These are phyloP conservation scores for Anser cygnoides DNA, from an alignment of 2,113 vertebrate genomes.

Conservation along the genomic window DNA sequence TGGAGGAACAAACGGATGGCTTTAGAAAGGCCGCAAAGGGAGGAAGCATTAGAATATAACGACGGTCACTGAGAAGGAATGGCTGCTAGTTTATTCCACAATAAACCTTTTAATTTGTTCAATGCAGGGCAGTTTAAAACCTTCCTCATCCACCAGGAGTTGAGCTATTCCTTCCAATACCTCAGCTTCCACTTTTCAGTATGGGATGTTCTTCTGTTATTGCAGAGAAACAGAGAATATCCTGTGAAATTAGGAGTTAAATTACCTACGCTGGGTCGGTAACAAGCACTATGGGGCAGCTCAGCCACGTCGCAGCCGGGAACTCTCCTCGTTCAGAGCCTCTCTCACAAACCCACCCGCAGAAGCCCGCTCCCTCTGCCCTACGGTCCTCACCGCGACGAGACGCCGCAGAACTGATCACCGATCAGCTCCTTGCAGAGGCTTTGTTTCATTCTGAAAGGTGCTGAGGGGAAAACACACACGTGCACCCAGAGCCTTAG, in stretches of 20 bases:
- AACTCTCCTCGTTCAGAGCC: background rate
- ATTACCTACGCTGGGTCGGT: background rate
- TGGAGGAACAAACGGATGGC: background rate
- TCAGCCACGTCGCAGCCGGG: background rate
- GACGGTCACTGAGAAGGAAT: background rate
- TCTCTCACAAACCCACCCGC: background rate
- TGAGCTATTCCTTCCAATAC: background rate
- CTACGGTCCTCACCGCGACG: fast-evolving
- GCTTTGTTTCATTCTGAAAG: background rate
- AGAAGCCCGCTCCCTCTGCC: background rate
- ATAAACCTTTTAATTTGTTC: background rate
- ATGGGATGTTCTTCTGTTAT: background rate
- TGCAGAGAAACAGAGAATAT: background rate
- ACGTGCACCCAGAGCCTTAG: background rate
- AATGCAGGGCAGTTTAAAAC: background rate
- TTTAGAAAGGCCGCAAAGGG: background rate
- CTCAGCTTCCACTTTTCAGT: background rate
- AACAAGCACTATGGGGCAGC: background rate
- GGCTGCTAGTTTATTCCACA: background rate
- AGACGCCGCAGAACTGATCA: background rate
- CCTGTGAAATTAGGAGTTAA: background rate
- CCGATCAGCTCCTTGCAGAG: background rate
- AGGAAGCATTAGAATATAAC: background rate
- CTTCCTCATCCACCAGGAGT: background rate
- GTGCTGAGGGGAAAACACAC: background rate